Percentiles rank a stretch among this genome's conserved stretches.
Evolutionary conservation across 2,888 invertebrate species (phyloP).

Genomic region (Lasioglossum marginatum): DNA sequence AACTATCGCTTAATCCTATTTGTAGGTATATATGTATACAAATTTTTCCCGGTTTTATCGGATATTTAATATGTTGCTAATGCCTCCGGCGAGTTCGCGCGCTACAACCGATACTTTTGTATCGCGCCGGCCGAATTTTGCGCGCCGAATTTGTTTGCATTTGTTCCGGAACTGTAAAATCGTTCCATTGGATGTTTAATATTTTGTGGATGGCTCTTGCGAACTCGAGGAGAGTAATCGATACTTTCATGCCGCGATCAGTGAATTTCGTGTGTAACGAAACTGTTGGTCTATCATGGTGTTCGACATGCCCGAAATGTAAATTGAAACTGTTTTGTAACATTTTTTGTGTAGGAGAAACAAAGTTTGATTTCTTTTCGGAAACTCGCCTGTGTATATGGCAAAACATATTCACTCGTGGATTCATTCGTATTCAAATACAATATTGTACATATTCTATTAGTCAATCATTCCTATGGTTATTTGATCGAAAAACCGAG

Average conservation of each 20-base stretch:
- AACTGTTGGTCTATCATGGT: not conserved
- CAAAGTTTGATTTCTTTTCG: not conserved
- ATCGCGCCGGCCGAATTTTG: not conserved
- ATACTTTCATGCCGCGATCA: not conserved
- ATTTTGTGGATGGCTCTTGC: not conserved
- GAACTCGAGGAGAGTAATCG: not conserved
- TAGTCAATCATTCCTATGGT: not conserved
- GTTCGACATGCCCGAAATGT: not conserved
- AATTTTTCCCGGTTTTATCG: not conserved
- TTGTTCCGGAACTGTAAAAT: not conserved
- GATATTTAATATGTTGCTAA: not conserved
- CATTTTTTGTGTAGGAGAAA: not conserved
- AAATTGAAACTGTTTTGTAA: not conserved
- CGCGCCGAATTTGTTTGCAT: not conserved
- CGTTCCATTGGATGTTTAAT: not conserved
- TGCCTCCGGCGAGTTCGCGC: not conserved
- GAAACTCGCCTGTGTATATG: not conserved
- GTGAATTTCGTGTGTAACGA: not conserved
- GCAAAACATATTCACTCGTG: not conserved
- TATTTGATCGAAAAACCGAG: not conserved
- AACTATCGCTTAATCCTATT: no score
- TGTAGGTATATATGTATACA: accelerated
- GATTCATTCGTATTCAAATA: no score
- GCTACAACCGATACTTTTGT: not conserved
- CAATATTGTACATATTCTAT: not conserved